Percentiles rank a stretch among this genome's conserved stretches.
Conservation (phyloP, 2,113 vertebrate species). For the Corydoras maculifer region DNA sequence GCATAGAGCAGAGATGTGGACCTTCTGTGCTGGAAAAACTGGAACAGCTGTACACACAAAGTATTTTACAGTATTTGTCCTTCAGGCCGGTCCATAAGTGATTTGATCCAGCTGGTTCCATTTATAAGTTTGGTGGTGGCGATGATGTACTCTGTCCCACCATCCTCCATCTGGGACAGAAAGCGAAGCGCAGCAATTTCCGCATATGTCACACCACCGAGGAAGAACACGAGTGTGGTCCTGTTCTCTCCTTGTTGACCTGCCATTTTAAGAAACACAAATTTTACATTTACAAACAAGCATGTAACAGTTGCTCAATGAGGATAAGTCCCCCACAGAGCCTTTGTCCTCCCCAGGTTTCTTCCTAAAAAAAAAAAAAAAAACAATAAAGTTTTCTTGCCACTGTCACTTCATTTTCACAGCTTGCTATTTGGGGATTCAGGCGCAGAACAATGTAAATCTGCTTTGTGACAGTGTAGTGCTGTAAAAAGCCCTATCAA, state of each 20-base stretch:
- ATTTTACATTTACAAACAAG: not conserved
- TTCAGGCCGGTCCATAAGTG: slow-evolving; percentile 88
- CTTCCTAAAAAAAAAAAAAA: too few relatives aligned
- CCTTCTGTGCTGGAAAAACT: too few relatives aligned
- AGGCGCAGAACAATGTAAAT: too few relatives aligned
- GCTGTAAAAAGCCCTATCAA: too few relatives aligned
- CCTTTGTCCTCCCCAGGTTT: too few relatives aligned
- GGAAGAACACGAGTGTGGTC: slow-evolving; percentile 90
- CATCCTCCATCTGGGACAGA: slow-evolving; percentile 93
- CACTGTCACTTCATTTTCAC: too few relatives aligned
- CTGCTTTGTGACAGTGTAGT: too few relatives aligned
- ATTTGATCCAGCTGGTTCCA: slow-evolving; percentile 88
- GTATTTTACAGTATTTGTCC: slow-evolving; percentile 61
- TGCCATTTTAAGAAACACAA: slow-evolving; percentile 42
- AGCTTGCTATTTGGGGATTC: too few relatives aligned
- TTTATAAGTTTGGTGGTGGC: slow-evolving; percentile 95
- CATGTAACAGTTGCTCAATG: not conserved
- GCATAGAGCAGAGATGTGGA: too few relatives aligned
- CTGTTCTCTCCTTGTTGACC: slow-evolving; percentile 94
- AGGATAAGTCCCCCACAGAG: too few relatives aligned
- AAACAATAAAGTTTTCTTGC: too few relatives aligned
- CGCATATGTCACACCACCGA: slow-evolving; percentile 89
- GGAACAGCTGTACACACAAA: too few relatives aligned
- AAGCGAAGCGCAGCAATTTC: slow-evolving; percentile 93
- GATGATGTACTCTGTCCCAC: slow-evolving; percentile 91